phyloP scores from a whole-genome alignment of 2,797 vertebrate species.

The Geranospiza caerulescens region DNA sequence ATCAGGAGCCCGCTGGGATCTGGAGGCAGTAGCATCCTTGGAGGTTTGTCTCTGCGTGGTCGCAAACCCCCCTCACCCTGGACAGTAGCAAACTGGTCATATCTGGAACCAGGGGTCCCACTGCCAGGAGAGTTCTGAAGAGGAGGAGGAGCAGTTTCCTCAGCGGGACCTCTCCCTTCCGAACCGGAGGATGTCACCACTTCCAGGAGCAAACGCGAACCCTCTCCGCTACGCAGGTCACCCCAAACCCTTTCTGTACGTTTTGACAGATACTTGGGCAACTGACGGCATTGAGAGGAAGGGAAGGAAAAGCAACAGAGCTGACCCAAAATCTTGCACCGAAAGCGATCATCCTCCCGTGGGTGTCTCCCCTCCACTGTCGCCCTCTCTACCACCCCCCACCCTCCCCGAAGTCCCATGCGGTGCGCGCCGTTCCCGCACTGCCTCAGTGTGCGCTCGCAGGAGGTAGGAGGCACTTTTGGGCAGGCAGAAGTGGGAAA shows the following conservation, averaged over 20 bases:
- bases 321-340: neutral
- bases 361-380: no score
- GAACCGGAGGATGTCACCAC: neutral
- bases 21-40: neutral
- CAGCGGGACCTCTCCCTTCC: neutral
- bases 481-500: neutral
- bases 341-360: fast-evolving
- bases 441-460: neutral
- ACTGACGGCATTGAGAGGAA: neutral
- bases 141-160: neutral
- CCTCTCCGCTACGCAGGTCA: neutral
- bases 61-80: neutral
- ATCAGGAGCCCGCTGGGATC: neutral
- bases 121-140: neutral
- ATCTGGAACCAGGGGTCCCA: neutral
- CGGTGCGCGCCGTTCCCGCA: neutral
- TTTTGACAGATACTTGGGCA: neutral
- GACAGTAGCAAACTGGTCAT: neutral
- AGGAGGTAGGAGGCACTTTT: neutral
- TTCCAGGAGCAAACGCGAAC: neutral
- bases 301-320: neutral
- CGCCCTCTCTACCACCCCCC: no score
- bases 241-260: fast-evolving
- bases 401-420: neutral
- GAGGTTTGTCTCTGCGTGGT: neutral